Evolutionary conservation across 1,140 invertebrate species (phyloP).

Genomic region (Philaenus spumarius): DNA sequence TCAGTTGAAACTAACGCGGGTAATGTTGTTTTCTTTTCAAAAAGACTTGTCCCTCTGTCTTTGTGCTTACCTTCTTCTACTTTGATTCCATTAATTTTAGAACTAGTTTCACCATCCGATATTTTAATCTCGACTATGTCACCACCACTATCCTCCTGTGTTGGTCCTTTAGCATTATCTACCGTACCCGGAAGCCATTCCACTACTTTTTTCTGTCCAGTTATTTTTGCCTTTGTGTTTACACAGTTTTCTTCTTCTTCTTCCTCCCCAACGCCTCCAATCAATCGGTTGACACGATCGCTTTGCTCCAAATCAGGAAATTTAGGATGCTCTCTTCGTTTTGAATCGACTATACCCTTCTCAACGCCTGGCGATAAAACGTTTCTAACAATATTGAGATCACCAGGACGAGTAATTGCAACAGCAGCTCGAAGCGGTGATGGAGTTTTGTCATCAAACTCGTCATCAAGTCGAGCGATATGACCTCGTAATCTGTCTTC

Average conservation of each 20-base stretch:
- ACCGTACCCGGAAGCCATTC: slow-evolving; percentile 11
- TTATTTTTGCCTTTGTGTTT: slow-evolving; percentile 3
- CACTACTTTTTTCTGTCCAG: slow-evolving; percentile 11
- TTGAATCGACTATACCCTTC: slow-evolving; percentile 42
- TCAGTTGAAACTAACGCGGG: slow-evolving; percentile 6
- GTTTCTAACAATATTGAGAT: slow-evolving; percentile 5
- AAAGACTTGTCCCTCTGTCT: slow-evolving; percentile 41
- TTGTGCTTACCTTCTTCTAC: slow-evolving; percentile 20
- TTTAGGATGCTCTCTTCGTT: slow-evolving; percentile 38
- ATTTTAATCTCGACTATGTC: slow-evolving; percentile 1
- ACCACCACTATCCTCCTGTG: neutral
- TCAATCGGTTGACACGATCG: slow-evolving; percentile 37
- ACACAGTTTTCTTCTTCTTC: slow-evolving; percentile 18
- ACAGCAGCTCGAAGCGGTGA: neutral
- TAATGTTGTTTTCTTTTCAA: slow-evolving; percentile 32
- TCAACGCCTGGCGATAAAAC: slow-evolving; percentile 38
- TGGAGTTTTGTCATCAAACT: slow-evolving; percentile 12
- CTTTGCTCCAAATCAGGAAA: slow-evolving; percentile 31
- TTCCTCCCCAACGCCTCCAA: slow-evolving; percentile 40
- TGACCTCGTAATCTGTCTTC: slow-evolving; percentile 16
- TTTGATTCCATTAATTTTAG: slow-evolving; percentile 5
- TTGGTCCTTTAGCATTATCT: slow-evolving; percentile 9
- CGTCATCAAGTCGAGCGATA: slow-evolving; percentile 18
- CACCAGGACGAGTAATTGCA: slow-evolving; percentile 1
- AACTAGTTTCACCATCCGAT: neutral